Evolutionary conservation across 2,888 invertebrate genomes (phyloP), one percentile per base, ranked within the genome.

Genomic region (Clostera curtula): DNA sequence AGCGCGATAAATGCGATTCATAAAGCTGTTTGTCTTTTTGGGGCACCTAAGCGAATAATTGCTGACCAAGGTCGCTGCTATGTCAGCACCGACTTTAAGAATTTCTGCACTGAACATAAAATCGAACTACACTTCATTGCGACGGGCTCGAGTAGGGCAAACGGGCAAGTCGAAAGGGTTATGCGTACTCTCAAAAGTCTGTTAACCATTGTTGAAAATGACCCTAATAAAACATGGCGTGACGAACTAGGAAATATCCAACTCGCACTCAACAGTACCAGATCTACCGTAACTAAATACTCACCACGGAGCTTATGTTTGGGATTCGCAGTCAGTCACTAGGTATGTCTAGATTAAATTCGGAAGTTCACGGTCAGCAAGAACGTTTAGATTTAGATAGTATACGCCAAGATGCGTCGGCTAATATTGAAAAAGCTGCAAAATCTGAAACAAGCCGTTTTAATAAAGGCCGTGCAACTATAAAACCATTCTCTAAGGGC

Each of bases 281-380:
- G 25, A 2, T 45, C 26, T 14, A 29, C 32, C 1, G 42, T 47
- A 1, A 49, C 48, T 0, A 27, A 28, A 4, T 45, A 25, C 19
- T 24, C 51, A 7, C 47, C 47, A 0, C 31, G 1, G 46, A 52
- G 35, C 23, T 52, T 2, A 41, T 49, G 45, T 41, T 50, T 5
- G 43, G 43, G 1, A 40, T 43, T 13, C 13, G 8, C 0, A 20
- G 34, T 0, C 18, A 36, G 9, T 36, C 43, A 1, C 21, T 46
- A 14, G 43, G 40, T n/a, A 12, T 25, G 5, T 11, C 17, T 16
- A 17, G 8, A 10, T 2, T 25, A 19, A 18, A 18, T 7, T 18
- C 18, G 8, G 18, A 18, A 18, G 3, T 6, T 8, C 18, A 18
- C 8, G 7, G 18, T 18, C 3, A 33, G 32, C 9, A 18, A 20